Evolutionary conservation across 2,888 invertebrate species (phyloP), one percentile per base, ranked within the genome.

Genomic region (Lepidochrysops patricia): DNA sequence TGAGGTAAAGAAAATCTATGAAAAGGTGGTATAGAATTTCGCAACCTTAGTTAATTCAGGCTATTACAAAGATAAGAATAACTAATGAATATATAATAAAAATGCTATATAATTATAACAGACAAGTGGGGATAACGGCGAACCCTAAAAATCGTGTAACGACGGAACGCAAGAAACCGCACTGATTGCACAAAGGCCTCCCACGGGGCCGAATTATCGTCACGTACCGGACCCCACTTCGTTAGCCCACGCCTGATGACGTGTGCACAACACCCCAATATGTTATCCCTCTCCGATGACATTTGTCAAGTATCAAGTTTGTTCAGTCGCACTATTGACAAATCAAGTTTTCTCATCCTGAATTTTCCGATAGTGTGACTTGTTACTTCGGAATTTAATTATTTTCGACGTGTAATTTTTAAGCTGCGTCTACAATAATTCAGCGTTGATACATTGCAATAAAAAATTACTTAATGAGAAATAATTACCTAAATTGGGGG

Each of bases 101-200:
- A 23, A 19, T 23, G 4, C 19, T 43, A 4, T 12, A 43, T 43
- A 19, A 43, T 5, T 43, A 43, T 43, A 43, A 43, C 23, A 43
- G 19, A 43, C 43, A 19, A 23, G 4, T 9, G 9, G 9, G 43
- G 43, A 19, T 23, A 19, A 43, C 19, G 54, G 56, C 56, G 64
- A 64, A 63, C 64, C 66, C 64, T 72, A 77, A 78, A 76, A 76
- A 70, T 69, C 68, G 68, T 68, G 70, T 69, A 66, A 67, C 67
- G 65, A 69, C 71, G 72, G 34, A 59, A 50, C 50, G 79, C 65
- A 84, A 85, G 86, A 86, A 87, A 84, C 80, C 84, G 74, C 80
- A 73, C 81, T 87, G 88, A 87, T 88, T 88, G 85, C 81, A 88
- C 86, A 88, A 88, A 88, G 86, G 80, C 74, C 77, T 79, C 87